phyloP scores from a whole-genome alignment of 2,113 vertebrate species.

The Pomatorhinus ruficollis region DNA sequence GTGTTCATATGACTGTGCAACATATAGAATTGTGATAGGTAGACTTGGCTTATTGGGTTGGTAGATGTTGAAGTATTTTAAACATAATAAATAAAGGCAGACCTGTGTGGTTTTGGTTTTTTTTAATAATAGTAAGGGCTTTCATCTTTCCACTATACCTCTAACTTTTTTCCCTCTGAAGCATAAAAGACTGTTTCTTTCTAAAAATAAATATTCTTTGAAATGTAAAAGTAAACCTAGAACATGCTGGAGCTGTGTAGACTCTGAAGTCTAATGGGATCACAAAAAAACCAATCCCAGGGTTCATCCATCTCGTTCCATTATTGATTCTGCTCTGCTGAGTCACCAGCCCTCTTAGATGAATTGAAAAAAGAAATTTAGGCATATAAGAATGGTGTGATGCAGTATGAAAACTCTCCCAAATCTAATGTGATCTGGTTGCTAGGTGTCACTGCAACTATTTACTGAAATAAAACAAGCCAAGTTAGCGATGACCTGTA shows the following conservation, averaged over 20 bases:
- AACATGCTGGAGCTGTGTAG: not conserved
- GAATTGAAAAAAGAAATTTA: not conserved
- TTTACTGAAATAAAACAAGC: not conserved
- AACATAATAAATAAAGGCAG: not conserved
- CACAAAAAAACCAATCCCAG: not conserved
- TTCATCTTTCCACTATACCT: not conserved
- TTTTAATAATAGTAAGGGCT: not conserved
- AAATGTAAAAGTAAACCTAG: not conserved
- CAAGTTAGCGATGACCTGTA: not conserved
- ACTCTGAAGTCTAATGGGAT: not conserved
- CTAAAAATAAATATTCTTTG: not conserved
- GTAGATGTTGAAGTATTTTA: not conserved
- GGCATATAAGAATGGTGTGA: not conserved
- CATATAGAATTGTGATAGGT: not conserved
- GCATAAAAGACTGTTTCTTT: not conserved
- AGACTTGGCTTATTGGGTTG: not conserved
- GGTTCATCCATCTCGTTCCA: not conserved
- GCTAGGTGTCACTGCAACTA: not conserved
- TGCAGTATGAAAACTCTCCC: not conserved
- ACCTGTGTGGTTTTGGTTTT: not conserved
- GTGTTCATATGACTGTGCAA: not conserved
- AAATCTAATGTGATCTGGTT: not conserved
- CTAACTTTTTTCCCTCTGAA: not conserved
- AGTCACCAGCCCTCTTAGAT: not conserved
- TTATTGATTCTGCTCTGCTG: not conserved